These are phyloP conservation scores for Zootoca vivipara DNA, from an alignment of 2,113 vertebrate genomes.

Conservation along the genomic window DNA sequence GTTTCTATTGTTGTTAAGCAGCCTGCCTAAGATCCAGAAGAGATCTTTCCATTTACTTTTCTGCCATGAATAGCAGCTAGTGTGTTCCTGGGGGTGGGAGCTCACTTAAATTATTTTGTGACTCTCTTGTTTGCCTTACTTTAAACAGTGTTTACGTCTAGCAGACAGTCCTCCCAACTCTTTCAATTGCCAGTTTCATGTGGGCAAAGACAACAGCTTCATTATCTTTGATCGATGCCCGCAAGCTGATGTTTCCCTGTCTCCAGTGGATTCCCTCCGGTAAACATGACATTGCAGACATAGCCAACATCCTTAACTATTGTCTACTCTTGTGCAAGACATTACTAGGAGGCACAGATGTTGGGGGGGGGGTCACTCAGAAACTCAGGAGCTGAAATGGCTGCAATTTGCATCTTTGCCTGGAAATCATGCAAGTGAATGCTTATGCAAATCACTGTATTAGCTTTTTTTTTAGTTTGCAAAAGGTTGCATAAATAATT, in stretches of 20 bases:
- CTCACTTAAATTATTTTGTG: background rate
- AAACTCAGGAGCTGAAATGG: too few relatives aligned
- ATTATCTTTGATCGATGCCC: background rate
- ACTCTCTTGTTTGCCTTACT: background rate
- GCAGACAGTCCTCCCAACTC: background rate
- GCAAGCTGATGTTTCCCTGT: background rate
- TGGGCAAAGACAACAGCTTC: background rate
- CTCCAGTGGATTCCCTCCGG: background rate
- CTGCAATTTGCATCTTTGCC: too few relatives aligned
- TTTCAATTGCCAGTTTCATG: background rate
- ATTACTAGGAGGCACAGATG: background rate
- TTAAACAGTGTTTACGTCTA: conserved; percentile 4
- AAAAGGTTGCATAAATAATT: too few relatives aligned
- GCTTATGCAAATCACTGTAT: too few relatives aligned
- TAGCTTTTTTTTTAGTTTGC: too few relatives aligned
- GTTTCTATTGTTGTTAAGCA: background rate
- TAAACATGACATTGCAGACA: background rate
- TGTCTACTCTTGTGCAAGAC: background rate
- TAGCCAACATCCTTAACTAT: background rate
- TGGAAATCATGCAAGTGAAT: too few relatives aligned
- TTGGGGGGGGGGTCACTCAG: too few relatives aligned
- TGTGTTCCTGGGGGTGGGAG: background rate
- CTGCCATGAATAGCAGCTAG: background rate
- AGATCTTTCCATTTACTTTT: background rate
- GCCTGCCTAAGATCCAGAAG: background rate